Evolutionary conservation across 92 coral and sea anemone genomes (phyloP).

Genomic region (Parazoanthus swiftii): DNA sequence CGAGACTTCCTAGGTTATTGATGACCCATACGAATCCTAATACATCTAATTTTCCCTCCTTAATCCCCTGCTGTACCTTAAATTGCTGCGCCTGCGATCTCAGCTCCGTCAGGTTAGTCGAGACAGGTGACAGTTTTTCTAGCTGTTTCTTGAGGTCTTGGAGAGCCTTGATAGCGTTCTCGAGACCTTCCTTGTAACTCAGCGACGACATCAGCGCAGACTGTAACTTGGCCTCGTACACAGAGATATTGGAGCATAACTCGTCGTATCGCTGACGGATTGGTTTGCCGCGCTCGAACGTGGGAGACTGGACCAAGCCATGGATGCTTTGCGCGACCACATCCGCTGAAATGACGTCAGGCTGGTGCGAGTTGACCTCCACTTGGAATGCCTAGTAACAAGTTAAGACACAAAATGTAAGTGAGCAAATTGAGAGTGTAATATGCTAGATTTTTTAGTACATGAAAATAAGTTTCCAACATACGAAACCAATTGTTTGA

Average conservation of each 20-base stretch:
- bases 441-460: too few species aligned
- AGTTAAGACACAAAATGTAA: not conserved
- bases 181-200: slow-evolving; percentile 93
- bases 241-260: slow-evolving; percentile 77
- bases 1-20: too few species aligned
- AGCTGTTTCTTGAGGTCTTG: slow-evolving; percentile 83
- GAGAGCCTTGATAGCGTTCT: slow-evolving; percentile 74
- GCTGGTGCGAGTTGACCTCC: slow-evolving; percentile 89
- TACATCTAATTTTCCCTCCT: not conserved
- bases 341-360: slow-evolving; percentile 88
- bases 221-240: slow-evolving; percentile 87
- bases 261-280: slow-evolving; percentile 91
- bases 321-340: slow-evolving; percentile 92
- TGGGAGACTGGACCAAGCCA: slow-evolving; percentile 65
- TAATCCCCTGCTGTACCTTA: slow-evolving; percentile 59
- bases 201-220: slow-evolving; percentile 80
- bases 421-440: not conserved
- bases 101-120: slow-evolving; percentile 76
- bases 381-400: slow-evolving; percentile 73
- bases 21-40: too few species aligned
- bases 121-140: slow-evolving; percentile 82
- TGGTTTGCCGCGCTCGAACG: slow-evolving; percentile 81
- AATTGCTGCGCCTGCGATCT: slow-evolving; percentile 88
- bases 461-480: too few species aligned
- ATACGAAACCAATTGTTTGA: too few species aligned